phyloP scores from a whole-genome alignment of 2,888 invertebrate genomes.

The Eulithis prunata region DNA sequence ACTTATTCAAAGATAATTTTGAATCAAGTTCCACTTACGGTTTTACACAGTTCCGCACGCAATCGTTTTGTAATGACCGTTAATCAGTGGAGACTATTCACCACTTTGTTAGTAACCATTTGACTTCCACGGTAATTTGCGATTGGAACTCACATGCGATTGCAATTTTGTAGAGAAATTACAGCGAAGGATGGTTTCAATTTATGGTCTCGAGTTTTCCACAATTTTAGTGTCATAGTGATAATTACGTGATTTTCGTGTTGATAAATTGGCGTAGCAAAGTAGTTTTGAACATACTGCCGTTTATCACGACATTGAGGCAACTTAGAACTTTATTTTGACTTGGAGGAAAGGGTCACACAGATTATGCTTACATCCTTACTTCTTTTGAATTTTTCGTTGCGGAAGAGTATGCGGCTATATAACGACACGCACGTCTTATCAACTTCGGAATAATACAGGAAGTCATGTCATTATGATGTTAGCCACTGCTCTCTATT shows the following conservation, averaged over 20 bases:
- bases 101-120: slow-evolving; percentile 29
- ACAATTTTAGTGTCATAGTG: too few species aligned
- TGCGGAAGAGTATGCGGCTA: slow-evolving; percentile 4
- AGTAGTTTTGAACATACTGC: too few species aligned
- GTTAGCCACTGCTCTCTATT: slow-evolving; percentile 12
- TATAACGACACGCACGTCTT: slow-evolving; percentile 39
- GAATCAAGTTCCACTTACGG: not conserved
- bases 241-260: too few species aligned
- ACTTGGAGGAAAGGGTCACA: too few species aligned
- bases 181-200: not conserved
- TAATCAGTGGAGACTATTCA: slow-evolving; percentile 25
- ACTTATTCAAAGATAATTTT: not conserved
- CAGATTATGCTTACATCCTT: too few species aligned
- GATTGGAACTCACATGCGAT: slow-evolving; percentile 13
- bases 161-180: not conserved
- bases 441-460: slow-evolving; percentile 31
- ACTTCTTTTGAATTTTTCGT: too few species aligned
- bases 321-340: too few species aligned
- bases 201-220: too few species aligned
- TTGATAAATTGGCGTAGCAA: too few species aligned
- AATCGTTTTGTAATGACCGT: slow-evolving; percentile 36
- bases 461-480: slow-evolving; percentile 27
- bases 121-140: slow-evolving; percentile 28
- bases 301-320: too few species aligned
- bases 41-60: slow-evolving; percentile 35